Conservation (phyloP, 2,888 invertebrate genomes). For the Tethea ocularis region DNA sequence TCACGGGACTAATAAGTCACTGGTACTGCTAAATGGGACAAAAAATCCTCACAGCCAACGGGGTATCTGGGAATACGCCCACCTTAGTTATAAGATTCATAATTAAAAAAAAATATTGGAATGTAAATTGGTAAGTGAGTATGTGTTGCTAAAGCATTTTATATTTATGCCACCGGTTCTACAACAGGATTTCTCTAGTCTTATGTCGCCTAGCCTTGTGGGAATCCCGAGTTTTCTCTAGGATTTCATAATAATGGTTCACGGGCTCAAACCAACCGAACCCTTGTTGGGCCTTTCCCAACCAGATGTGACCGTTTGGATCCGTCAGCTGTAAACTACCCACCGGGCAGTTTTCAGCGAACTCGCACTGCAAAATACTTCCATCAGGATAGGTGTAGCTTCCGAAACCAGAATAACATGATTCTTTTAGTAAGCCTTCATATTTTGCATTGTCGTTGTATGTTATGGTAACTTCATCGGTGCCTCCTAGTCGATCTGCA, state of each 20-base stretch:
- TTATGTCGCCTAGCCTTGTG: constrained; percentile 27
- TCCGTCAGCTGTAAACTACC: constrained; percentile 73
- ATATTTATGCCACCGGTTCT: not conserved
- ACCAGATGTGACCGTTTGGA: constrained; percentile 81
- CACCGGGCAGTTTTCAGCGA: constrained; percentile 78
- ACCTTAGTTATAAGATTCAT: too few relatives aligned
- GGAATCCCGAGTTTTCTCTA: constrained; percentile 49
- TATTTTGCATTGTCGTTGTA: constrained; percentile 78
- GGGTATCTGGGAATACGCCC: too few relatives aligned
- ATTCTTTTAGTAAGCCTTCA: constrained; percentile 75
- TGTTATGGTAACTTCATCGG: constrained; percentile 55
- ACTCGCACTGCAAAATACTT: constrained; percentile 71
- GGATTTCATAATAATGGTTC: constrained; percentile 69
- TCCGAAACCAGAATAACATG: constrained; percentile 74
- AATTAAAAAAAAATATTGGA: too few relatives aligned
- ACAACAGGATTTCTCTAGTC: constrained; percentile 14
- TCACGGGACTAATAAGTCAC: too few relatives aligned
- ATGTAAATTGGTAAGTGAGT: too few relatives aligned
- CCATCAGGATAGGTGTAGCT: constrained; percentile 80
- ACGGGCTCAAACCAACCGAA: constrained; percentile 68
- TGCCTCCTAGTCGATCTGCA: constrained; percentile 72
- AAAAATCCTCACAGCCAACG: too few relatives aligned
- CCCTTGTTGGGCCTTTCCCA: constrained; percentile 69
- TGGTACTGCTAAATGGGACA: too few relatives aligned
- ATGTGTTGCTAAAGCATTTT: too few relatives aligned